These are phyloP conservation scores for Polydesmus complanatus DNA, from an alignment of 2,888 invertebrate species.

Conservation along the genomic window DNA sequence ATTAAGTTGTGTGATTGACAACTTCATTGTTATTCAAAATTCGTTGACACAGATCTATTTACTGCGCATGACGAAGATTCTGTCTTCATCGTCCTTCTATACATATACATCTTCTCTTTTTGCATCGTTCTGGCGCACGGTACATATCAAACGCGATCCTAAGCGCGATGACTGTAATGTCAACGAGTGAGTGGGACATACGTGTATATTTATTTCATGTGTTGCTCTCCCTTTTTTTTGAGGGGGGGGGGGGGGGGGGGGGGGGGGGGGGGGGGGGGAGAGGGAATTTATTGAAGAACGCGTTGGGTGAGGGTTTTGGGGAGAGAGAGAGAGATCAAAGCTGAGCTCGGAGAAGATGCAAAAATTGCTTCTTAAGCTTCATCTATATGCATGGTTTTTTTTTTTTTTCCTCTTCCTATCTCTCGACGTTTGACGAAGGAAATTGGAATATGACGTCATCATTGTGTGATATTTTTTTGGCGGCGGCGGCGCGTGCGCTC, in stretches of 20 bases:
- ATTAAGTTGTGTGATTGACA: neutral
- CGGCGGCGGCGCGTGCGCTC: neutral
- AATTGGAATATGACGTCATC: neutral
- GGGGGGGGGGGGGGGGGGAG: neutral
- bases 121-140: neutral
- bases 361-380: neutral
- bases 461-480: too few relatives aligned
- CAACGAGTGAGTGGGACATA: neutral
- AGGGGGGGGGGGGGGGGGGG: neutral
- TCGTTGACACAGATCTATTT: neutral
- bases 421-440: neutral
- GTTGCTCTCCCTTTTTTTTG: neutral
- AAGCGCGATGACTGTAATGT: neutral
- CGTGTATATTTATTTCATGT: neutral
- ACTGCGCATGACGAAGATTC: neutral
- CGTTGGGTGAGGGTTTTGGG: neutral
- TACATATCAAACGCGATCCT: neutral
- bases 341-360: neutral
- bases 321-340: neutral
- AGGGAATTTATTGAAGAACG: too few relatives aligned
- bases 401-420: neutral
- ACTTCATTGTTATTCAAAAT: neutral
- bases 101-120: neutral
- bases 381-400: neutral
- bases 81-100: neutral